Conservation (phyloP, 2,888 invertebrate genomes). For the Gordius sp. region DNA sequence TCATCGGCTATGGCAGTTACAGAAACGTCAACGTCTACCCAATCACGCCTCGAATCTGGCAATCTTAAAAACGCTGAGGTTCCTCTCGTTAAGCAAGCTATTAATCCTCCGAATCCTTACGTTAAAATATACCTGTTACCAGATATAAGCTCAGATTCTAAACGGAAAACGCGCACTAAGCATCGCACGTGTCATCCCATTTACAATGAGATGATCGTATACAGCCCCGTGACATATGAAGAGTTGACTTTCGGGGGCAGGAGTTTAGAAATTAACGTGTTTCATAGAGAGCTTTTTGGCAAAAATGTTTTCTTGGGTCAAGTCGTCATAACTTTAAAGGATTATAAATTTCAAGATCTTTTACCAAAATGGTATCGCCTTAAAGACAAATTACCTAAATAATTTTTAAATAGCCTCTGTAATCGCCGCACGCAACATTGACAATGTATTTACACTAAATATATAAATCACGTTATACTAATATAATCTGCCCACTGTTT, state of each 20-base stretch:
- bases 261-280: background rate
- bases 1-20: too few relatives aligned
- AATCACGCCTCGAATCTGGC: too few relatives aligned
- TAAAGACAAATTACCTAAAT: too few relatives aligned
- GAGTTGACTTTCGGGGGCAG: background rate
- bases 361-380: background rate
- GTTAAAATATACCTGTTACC: constrained; percentile 5
- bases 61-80: too few relatives aligned
- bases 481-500: too few relatives aligned
- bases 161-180: background rate
- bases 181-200: background rate
- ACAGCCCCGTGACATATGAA: background rate
- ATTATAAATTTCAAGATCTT: constrained; percentile 8
- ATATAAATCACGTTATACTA: too few relatives aligned
- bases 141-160: background rate
- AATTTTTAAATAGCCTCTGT: too few relatives aligned
- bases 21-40: too few relatives aligned
- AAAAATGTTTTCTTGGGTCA: background rate
- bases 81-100: too few relatives aligned
- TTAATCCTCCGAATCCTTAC: constrained; percentile 3
- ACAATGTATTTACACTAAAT: too few relatives aligned
- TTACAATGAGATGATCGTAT: constrained; percentile 7
- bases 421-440: too few relatives aligned
- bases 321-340: background rate
- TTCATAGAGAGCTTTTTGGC: background rate